Evolutionary conservation across 2,888 invertebrate species (phyloP).

Genomic region (Lasioglossum lativentre): DNA sequence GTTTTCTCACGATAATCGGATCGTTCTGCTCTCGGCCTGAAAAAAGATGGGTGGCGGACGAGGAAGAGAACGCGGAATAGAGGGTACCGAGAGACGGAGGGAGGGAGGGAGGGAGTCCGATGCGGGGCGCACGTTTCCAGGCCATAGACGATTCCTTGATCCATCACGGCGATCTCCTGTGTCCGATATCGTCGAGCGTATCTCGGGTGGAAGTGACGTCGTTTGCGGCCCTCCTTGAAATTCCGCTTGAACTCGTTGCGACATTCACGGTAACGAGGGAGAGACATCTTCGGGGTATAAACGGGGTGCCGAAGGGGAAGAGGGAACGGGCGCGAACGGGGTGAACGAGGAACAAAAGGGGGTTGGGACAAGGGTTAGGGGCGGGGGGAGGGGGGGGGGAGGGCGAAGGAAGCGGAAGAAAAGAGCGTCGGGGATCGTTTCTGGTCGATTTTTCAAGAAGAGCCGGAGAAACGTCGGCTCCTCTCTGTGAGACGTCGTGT

Average conservation of each 20-base stretch:
- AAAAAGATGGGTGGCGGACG: background rate
- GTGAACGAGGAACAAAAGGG: slow-evolving; percentile 33
- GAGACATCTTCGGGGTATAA: slow-evolving; percentile 55
- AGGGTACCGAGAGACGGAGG: background rate
- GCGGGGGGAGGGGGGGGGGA: background rate
- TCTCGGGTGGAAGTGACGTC: slow-evolving; percentile 62
- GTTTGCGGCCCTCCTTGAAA: slow-evolving; percentile 62
- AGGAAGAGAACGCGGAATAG: background rate
- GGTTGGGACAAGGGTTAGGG: slow-evolving; percentile 7
- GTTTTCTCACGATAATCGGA: slow-evolving; percentile 57
- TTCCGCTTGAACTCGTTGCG: slow-evolving; percentile 71
- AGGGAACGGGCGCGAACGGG: slow-evolving; percentile 39
- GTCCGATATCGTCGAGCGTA: slow-evolving; percentile 55
- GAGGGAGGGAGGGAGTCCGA: background rate
- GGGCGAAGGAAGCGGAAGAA: slow-evolving; percentile 11
- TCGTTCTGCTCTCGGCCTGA: slow-evolving; percentile 27
- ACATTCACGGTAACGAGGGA: slow-evolving; percentile 73
- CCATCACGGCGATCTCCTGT: slow-evolving; percentile 55
- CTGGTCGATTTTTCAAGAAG: slow-evolving; percentile 65
- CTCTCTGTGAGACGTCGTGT: slow-evolving; percentile 57
- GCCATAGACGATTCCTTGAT: slow-evolving; percentile 61
- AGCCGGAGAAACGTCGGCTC: slow-evolving; percentile 23
- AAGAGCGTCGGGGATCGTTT: slow-evolving; percentile 45
- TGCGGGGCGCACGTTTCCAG: slow-evolving; percentile 46
- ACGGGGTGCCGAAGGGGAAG: slow-evolving; percentile 28